phyloP scores from a whole-genome alignment of 2,797 vertebrate species.

The Acrossocheilus wenchowensis region DNA sequence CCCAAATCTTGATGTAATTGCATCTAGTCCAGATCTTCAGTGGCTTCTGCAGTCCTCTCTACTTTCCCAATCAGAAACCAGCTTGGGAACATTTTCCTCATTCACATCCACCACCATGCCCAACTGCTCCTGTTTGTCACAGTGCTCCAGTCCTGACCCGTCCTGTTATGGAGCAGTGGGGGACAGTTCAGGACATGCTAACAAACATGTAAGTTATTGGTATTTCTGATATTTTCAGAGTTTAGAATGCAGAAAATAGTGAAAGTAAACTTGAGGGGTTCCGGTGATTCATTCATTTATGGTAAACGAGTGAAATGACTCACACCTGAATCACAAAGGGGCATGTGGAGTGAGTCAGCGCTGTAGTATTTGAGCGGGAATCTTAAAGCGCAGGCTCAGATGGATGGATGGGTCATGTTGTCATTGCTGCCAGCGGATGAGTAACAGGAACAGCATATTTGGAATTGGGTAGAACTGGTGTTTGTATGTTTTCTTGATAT shows the following conservation, averaged over 20 bases:
- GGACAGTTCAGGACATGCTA: not conserved
- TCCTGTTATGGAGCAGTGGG: slow-evolving; percentile 12
- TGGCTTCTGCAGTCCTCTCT: slow-evolving; percentile 79
- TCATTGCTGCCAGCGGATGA: slow-evolving; percentile 48
- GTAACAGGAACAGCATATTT: slow-evolving; percentile 54
- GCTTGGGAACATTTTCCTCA: slow-evolving; percentile 50
- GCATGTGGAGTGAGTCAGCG: slow-evolving; percentile 55
- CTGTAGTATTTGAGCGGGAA: slow-evolving; percentile 55
- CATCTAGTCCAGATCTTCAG: slow-evolving; percentile 75
- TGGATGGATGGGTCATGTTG: slow-evolving; percentile 38
- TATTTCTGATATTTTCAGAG: slow-evolving; percentile 2
- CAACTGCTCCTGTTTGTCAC: slow-evolving; percentile 51
- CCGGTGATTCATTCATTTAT: slow-evolving; percentile 60
- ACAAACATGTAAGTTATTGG: slow-evolving; percentile 39
- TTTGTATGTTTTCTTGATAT: slow-evolving; percentile 16
- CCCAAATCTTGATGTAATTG: slow-evolving; percentile 71
- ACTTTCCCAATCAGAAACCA: slow-evolving; percentile 44
- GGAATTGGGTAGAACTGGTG: slow-evolving; percentile 20
- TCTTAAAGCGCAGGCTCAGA: slow-evolving; percentile 32
- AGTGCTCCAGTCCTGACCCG: slow-evolving; percentile 39
- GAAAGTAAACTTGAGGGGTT: slow-evolving; percentile 37
- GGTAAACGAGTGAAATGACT: slow-evolving; percentile 59
- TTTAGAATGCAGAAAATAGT: slow-evolving; percentile 17
- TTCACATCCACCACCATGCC: slow-evolving; percentile 58
- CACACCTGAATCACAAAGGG: slow-evolving; percentile 59